These are phyloP conservation scores for Enhydra lutris DNA, from an alignment of 2,113 vertebrate species.

Conservation along the genomic window DNA sequence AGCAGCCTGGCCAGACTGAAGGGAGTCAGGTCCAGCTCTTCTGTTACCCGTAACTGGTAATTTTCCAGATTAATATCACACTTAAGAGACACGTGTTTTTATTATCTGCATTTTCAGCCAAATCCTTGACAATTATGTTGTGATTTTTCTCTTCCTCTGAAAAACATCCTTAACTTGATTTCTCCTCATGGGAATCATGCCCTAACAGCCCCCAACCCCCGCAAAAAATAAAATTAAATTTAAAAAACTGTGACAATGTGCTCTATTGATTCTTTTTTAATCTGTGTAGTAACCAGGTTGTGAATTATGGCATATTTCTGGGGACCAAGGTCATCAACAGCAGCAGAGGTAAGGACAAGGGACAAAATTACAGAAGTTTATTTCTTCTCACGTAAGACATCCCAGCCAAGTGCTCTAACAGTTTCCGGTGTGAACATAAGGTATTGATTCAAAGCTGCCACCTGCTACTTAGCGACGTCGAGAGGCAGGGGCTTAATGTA, in stretches of 20 bases:
- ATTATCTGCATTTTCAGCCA: background rate
- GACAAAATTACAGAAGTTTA: background rate
- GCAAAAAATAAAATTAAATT: too few relatives aligned
- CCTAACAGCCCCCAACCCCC: accelerated
- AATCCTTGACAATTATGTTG: background rate
- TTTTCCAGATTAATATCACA: background rate
- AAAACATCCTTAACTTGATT: background rate
- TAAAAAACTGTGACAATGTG: too few relatives aligned
- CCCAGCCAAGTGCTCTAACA: background rate
- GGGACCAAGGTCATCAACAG: background rate
- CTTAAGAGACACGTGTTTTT: background rate
- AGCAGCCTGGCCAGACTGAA: background rate
- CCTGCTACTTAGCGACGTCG: background rate
- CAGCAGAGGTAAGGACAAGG: background rate
- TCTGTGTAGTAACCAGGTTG: background rate
- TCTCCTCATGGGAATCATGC: background rate
- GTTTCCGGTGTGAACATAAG: background rate
- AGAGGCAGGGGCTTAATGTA: slow-evolving; percentile 24
- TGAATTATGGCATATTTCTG: background rate
- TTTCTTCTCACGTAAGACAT: background rate
- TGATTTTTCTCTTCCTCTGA: background rate
- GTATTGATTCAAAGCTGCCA: background rate
- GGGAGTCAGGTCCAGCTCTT: background rate
- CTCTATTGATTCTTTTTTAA: background rate
- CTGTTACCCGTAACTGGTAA: background rate